Base-by-base conservation (phyloP, 2,888 invertebrate species). In the Perdita meconis region DNA sequence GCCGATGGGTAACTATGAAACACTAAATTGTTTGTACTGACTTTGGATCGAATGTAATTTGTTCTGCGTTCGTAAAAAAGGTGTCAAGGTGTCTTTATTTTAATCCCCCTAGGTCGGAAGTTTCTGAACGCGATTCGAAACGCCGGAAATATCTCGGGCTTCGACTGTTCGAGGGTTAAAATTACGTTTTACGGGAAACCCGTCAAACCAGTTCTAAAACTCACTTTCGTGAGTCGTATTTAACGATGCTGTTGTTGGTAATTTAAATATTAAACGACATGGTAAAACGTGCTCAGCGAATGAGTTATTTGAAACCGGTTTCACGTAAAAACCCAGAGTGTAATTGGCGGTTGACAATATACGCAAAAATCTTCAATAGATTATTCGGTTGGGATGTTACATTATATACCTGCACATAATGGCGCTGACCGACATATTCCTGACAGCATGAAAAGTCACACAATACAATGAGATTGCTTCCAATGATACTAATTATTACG, bases 1-100 rank as follows among this genome's bases (percentile, higher is more conserved):
- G 96, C 94, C 78, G 96, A 96, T 38, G 96, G 95, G 90, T 96
- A 96, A 91, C 95, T 96, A 94, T 97, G 97, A 94, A 97, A 97
- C 93, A 97, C 97, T 97, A 94, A 55, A 73, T 59, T 55, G 36
- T 68, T 53, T 50, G 51, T 65, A 69, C 69, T 68, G 30, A 36
- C 44, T 51, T 68, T 65, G 22, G 8, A 47, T 64, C 38, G 22
- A 40, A 59, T 51, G 5, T 36, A 13, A 26, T 6, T 26, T n/a
- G 0, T n/a, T 0, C n/a, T 12, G 10, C 19, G n/a, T 34, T 38
- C 44, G 1, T 26, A 8, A 59, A 60, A 53, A n/a, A n/a, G n/a
- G n/a, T 4, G 44, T 16, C 16, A 8, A 8, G 1, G 16, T n/a
- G 8, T 13, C 8, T 42, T 42, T 13, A 19, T n/a, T n/a, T n/a